Conservation (phyloP, 2,888 invertebrate species). For the Troilus luridus region DNA sequence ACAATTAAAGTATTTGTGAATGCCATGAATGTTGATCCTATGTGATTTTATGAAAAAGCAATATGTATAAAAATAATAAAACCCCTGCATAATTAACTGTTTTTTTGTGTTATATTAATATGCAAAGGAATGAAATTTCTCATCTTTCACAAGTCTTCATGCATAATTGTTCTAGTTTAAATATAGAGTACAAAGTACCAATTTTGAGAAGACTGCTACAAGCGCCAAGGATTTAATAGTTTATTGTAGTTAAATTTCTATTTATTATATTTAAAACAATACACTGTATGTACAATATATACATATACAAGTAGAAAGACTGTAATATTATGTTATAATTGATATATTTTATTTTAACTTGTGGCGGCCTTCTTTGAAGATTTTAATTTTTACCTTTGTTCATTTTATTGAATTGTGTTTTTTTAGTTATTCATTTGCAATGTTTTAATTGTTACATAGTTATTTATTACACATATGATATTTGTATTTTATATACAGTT, state of each 20-base stretch:
- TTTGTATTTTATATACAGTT: conserved; percentile 18
- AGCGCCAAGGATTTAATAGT: neutral
- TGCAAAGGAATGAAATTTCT: neutral
- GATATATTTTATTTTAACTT: neutral
- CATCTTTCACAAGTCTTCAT: conserved; percentile 33
- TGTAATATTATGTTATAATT: neutral
- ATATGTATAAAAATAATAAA: neutral
- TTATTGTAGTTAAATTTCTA: conserved; percentile 39
- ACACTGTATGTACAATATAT: neutral
- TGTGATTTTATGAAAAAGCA: neutral
- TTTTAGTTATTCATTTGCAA: neutral
- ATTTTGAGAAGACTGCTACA: conserved; percentile 52
- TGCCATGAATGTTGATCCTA: neutral
- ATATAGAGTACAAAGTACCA: conserved; percentile 43
- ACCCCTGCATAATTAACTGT: neutral
- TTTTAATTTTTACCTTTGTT: neutral
- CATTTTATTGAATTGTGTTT: neutral
- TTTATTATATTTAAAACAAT: conserved; percentile 1
- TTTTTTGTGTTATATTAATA: neutral
- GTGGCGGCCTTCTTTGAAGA: conserved; percentile 33
- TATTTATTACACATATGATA: conserved; percentile 19
- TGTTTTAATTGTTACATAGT: conserved; percentile 21
- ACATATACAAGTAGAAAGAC: neutral
- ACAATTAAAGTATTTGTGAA: neutral
- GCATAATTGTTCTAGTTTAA: neutral